Evolutionary conservation across 92 coral and sea anemone species (phyloP), one percentile per base, ranked within the genome.

Genomic region (Pocillopora grandis): DNA sequence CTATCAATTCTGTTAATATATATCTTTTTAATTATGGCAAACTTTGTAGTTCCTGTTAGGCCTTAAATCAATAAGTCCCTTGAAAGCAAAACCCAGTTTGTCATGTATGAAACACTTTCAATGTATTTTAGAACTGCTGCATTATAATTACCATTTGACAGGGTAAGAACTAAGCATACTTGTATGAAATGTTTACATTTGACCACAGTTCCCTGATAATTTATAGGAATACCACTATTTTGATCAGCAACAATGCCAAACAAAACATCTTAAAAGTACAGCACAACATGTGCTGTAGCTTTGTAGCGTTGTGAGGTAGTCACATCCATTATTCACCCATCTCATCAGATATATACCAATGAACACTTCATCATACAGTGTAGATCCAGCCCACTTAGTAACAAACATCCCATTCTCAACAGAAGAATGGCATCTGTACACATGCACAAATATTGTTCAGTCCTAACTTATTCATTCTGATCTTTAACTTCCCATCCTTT

Each of bases 341-440:
- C 55, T 70, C 75, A 17, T 2, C 10, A 12, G 15, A 27, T 14
- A 68, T 68, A 35, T 70, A 33, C 36, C 75, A 35, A 70, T 70
- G 55, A 33, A 49, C 33, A 12, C 18, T 70, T 70, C 42, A 15
- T 55, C 55, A 35, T 36, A 42, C 33, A 14, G 66, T 60, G 85
- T 81, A 81, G 85, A 67, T 37, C 85, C 85, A 81, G 85, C 85
- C 85, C 71, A 81, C 85, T 60, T 71, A 33, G 67, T 58, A 35
- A 70, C 75, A 70, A 70, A 33, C 75, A 70, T 70, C 16, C 36
- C 21, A 7, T 16, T 10, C 74, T 33, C 55, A 12, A 69, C 49
- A 37, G 55, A 13, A 33, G 10, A 13, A 21, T 70, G 36, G 36
- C 13, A 37, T 70, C 13, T 8, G 21, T 70, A 35, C 56, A n/a